Base-by-base conservation (phyloP, 2,113 vertebrate genomes). In the Thryonomys swinderianus region DNA sequence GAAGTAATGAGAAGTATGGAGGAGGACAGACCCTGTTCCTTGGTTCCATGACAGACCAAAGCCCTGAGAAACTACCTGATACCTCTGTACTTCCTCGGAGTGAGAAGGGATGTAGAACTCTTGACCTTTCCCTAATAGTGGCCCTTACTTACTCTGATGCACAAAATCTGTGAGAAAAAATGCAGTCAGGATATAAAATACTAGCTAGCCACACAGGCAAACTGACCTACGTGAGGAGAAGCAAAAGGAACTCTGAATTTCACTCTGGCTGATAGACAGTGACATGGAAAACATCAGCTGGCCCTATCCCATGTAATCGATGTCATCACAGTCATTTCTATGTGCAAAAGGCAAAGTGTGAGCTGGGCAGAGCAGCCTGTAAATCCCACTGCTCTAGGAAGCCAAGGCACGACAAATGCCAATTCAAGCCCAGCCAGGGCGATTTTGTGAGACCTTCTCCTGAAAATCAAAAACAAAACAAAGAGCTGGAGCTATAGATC, bases 151-250 rank as follows among this genome's bases (percentile, higher is more conserved):
- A 94, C 34, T 71, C 59, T 78, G 57, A 25, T 23, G 69, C 0
- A 93, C 30, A 86, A 95, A 90, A 81, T 21, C 37, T 92, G 30
- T 59, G 21, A 51, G 42, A 87, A 32, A 51, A 93, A 55, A 59
- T 67, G 14, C 11, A 84, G 25, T 84, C 53, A 80, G n/a, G 59
- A 59, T 27, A 86, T 45, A 48, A 91, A 25, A 6, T 64, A 82
- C 45, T 32, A 93, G 30, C 7, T 78, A 61, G 34, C 37, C 34
- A 90, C 23, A 86, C 30, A 40, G n/a, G n/a, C 30, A 45, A 42
- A 27, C 3, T 18, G 88, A 91, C n/a, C 37, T 62, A 85, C 11
- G 14, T 55, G 21, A 81, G 16, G 5, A 23, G 4, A 76, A 88
- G n/a, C 67, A 20, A 4, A 88, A 90, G 48, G 17, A 37, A 76